Conservation (phyloP, 2,113 vertebrate genomes). For the Gopherus flavomarginatus region DNA sequence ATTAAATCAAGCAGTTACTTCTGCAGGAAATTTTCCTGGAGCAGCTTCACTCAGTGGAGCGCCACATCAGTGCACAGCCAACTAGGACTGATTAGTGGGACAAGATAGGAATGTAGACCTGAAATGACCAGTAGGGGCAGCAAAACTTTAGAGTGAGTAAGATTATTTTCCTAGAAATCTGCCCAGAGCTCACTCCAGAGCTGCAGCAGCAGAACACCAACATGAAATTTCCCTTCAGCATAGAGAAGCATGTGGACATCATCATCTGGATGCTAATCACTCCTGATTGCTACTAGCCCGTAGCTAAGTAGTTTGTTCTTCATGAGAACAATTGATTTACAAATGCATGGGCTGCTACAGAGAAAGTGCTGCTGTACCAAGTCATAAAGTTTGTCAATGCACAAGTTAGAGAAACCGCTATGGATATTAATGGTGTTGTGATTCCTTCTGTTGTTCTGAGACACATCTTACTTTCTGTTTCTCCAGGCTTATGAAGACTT, state of each 20-base stretch:
- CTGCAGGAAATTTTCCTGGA: background rate
- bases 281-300: accelerated
- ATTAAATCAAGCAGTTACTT: background rate
- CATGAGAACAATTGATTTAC: no score
- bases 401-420: background rate
- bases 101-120: background rate
- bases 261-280: background rate
- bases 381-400: background rate
- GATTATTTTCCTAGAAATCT: background rate
- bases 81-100: accelerated
- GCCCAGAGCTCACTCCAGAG: background rate
- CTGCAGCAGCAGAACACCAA: background rate
- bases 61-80: background rate
- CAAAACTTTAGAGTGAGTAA: background rate
- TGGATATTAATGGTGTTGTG: background rate
- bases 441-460: background rate
- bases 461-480: background rate
- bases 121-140: accelerated
- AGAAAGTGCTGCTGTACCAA: background rate
- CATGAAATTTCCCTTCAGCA: background rate
- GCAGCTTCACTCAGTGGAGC: background rate
- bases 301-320: background rate
- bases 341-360: background rate
- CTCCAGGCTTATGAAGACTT: background rate
- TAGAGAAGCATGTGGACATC: accelerated